These are phyloP conservation scores for Abscondita cerata DNA, from an alignment of 2,888 invertebrate species.

Conservation along the genomic window DNA sequence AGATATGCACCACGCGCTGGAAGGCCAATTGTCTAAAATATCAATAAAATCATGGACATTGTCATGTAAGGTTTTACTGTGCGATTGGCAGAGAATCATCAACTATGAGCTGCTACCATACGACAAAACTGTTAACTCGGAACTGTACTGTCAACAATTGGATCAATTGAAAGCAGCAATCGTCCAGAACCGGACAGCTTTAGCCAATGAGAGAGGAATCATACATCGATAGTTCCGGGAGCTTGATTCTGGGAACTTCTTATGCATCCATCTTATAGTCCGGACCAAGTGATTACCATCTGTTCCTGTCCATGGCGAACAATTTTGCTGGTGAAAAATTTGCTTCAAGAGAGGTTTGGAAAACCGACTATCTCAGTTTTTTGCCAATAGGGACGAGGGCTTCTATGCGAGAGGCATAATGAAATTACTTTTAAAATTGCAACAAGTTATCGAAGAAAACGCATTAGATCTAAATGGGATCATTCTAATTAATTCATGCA, in stretches of 20 bases:
- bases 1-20: too few relatives aligned
- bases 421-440: too few relatives aligned
- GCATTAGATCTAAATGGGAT: neutral
- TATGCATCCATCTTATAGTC: neutral
- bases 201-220: neutral
- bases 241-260: neutral
- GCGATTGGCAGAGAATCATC: too few relatives aligned
- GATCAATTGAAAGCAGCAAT: too few relatives aligned
- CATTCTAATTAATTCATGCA: slow-evolving; percentile 7
- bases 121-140: too few relatives aligned
- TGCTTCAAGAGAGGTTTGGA: too few relatives aligned
- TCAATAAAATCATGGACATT: slow-evolving; percentile 9
- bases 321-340: too few relatives aligned
- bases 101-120: too few relatives aligned
- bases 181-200: neutral
- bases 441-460: neutral
- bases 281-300: slow-evolving; percentile 1
- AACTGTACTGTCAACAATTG: too few relatives aligned
- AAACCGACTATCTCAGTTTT: neutral
- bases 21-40: slow-evolving; percentile 1
- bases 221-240: neutral
- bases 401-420: neutral
- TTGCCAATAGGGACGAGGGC: too few relatives aligned
- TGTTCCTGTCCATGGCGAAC: neutral
- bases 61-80: too few relatives aligned